phyloP scores from a whole-genome alignment of 2,797 vertebrate genomes.

The Leptoclinus maculatus region DNA sequence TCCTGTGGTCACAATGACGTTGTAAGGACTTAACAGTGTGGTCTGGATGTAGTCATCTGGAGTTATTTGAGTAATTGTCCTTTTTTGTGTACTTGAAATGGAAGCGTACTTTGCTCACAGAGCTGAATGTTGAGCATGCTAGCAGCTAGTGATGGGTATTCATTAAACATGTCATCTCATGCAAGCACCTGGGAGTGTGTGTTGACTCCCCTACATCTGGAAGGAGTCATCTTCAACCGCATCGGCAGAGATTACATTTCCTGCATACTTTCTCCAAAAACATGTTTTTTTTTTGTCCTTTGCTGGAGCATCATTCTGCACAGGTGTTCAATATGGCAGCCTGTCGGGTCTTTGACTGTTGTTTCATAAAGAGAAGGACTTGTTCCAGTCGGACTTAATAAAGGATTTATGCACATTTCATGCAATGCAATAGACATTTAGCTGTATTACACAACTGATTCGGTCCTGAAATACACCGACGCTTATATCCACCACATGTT shows the following conservation, averaged over 20 bases:
- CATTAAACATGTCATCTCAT: conserved; percentile 18
- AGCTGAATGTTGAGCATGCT: conserved; percentile 5
- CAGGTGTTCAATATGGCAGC: conserved; percentile 5
- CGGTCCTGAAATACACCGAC: not conserved
- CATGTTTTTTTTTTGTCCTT: not conserved
- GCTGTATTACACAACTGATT: not conserved
- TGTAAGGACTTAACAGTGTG: not conserved
- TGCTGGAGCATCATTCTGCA: conserved; percentile 2
- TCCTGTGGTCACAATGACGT: not conserved
- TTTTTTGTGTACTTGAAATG: not conserved
- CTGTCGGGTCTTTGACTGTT: not conserved
- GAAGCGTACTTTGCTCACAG: not conserved
- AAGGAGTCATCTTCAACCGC: conserved; percentile 36
- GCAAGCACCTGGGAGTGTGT: conserved; percentile 31
- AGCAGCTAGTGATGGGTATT: conserved; percentile 6
- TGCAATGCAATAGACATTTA: not conserved
- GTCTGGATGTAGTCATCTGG: not conserved
- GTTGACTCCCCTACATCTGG: conserved; percentile 44
- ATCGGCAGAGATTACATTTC: conserved; percentile 34
- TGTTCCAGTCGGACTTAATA: not conserved
- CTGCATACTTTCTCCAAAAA: conserved; percentile 13
- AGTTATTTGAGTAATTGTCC: not conserved
- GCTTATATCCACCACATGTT: not conserved
- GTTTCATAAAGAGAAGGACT: not conserved
- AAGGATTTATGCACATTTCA: not conserved